Evolutionary conservation across 2,797 vertebrate species (phyloP).

Genomic region (Lepidocolaptes lacrymiger): DNA sequence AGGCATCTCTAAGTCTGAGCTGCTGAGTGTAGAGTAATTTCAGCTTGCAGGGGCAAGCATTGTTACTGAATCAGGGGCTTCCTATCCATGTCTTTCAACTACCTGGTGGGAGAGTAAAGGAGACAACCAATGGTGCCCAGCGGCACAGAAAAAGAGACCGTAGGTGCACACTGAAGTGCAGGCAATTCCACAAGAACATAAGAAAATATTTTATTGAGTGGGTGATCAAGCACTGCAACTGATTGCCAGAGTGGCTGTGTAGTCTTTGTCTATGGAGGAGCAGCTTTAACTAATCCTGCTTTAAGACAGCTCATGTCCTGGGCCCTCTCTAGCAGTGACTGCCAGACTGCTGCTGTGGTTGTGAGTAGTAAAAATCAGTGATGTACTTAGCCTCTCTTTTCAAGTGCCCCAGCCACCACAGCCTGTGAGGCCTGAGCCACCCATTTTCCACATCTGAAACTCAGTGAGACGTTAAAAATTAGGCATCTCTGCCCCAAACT

Average conservation of each 20-base stretch:
- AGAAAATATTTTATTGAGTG: neutral
- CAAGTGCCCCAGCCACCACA: fast-evolving
- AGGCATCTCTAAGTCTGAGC: neutral
- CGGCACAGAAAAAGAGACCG: neutral
- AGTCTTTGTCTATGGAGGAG: neutral
- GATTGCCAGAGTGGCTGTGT: neutral
- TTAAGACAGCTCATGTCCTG: neutral
- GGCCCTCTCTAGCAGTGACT: neutral
- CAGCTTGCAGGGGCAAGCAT: neutral
- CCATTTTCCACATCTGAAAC: neutral
- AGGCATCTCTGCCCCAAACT: neutral
- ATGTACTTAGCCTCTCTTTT: neutral
- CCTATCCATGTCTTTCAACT: neutral
- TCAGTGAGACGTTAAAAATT: neutral
- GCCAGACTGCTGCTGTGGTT: neutral
- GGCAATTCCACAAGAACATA: neutral
- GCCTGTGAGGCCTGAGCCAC: neutral
- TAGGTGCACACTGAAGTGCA: neutral
- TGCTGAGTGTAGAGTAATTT: neutral
- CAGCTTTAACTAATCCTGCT: neutral
- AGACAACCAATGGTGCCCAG: neutral
- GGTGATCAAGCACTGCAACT: neutral
- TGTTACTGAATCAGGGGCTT: neutral
- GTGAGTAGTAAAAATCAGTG: neutral
- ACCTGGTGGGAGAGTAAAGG: neutral